Evolutionary conservation across 2,888 invertebrate species (phyloP), one percentile per base, ranked within the genome.

Genomic region (Epinotia demarniana): DNA sequence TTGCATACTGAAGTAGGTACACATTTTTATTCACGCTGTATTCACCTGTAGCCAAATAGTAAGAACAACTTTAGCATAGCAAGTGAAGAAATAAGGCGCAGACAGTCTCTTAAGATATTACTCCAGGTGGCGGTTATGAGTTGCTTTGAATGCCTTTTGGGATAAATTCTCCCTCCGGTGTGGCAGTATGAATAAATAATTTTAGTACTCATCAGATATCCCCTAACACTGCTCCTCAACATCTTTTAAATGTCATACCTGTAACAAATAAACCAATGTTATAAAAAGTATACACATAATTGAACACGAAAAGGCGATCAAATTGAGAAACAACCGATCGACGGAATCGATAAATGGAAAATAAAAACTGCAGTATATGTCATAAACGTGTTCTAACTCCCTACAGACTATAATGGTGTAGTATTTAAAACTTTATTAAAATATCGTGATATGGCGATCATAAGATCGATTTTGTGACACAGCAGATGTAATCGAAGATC

Each of bases 231-330:
- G n/a, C n/a, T n/a, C n/a, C 8, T 49, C 5, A 16, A 49, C 16
- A 49, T 3, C 16, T 16, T 49, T 49, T 53, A 16, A 53, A 53
- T 53, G 16, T 53, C n/a, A 53, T 53, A 53, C 53, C 53, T 53
- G 53, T 53, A 53, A 53, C 53, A 53, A 53, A 53, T 53, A 53
- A 53, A 8, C n/a, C 53, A 53, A 53, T n/a, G n/a, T 53, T 53
- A 53, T 53, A n/a, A 53, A 53, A 53, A 2, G 0, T 1, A 49
- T 53, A 53, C 16, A 53, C 16, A 16, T 49, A 13, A 13, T 12
- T 43, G 8, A 46, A 46, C 16, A 49, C 49, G 49, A 49, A 16
- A 49, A 16, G 4, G 49, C 49, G 16, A 16, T 49, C 49, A 49
- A 49, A 49, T 49, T 49, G 49, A 49, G 16, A 49, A 49, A 49